Percentiles rank a stretch among this genome's conserved stretches.
phyloP scores from a whole-genome alignment of 2,797 vertebrate genomes.

The Denticeps clupeoides region DNA sequence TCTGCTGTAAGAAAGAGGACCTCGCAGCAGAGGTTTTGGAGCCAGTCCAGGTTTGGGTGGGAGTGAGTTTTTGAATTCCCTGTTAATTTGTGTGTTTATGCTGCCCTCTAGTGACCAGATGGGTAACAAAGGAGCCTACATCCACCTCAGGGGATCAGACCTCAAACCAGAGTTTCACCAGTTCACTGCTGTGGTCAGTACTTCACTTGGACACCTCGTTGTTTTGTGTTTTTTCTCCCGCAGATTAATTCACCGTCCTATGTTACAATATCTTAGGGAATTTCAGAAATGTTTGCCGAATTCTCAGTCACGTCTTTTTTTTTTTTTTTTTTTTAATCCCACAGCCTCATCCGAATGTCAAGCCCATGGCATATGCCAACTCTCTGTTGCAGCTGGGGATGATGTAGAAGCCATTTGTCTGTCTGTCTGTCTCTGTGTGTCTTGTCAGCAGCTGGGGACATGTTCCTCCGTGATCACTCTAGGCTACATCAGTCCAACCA shows the following conservation, averaged over 20 bases:
- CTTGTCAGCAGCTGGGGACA: slow-evolving; percentile 30
- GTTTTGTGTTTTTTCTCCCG: too few species aligned
- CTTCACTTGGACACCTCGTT: neutral
- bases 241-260: too few species aligned
- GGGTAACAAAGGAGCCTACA: slow-evolving; percentile 92
- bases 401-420: slow-evolving; percentile 62
- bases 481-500: slow-evolving; percentile 5
- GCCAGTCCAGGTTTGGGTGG: neutral
- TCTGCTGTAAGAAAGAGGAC: too few species aligned
- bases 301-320: neutral
- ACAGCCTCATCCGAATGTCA: slow-evolving; percentile 92
- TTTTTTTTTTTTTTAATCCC: neutral
- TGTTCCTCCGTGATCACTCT: slow-evolving; percentile 32
- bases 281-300: too few species aligned
- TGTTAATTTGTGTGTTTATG: neutral
- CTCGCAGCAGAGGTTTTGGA: too few species aligned
- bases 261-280: too few species aligned
- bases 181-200: slow-evolving; percentile 84
- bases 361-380: slow-evolving; percentile 91
- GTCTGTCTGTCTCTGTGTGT: slow-evolving; percentile 36
- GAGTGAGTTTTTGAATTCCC: neutral
- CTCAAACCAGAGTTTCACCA: slow-evolving; percentile 90
- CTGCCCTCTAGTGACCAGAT: slow-evolving; percentile 78
- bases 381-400: slow-evolving; percentile 87
- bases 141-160: slow-evolving; percentile 86